A percentile compares a stretch with the other conserved stretches of the same genome.
These are phyloP conservation scores for Coranthus polyacanthus DNA, from an alignment of 2,797 vertebrate species.

Conservation along the genomic window DNA sequence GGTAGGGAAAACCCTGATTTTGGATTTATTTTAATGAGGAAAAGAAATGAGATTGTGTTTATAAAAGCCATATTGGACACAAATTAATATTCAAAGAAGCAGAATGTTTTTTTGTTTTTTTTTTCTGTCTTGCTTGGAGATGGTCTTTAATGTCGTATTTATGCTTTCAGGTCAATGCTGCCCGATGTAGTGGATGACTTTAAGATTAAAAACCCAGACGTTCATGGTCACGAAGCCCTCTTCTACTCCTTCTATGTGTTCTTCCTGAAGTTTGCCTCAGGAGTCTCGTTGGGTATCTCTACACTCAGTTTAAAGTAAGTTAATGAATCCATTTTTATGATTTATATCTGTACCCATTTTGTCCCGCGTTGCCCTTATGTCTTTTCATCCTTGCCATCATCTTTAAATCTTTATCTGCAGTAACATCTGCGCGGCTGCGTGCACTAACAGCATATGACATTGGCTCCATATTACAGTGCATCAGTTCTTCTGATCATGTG, in stretches of 20 bases:
- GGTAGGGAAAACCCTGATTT: too few species aligned
- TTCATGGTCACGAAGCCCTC: constrained; percentile 91
- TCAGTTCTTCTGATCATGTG: constrained; percentile 47
- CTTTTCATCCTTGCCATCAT: constrained; percentile 15
- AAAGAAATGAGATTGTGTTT: too few species aligned
- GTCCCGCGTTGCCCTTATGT: background rate
- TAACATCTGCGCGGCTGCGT: constrained; percentile 1
- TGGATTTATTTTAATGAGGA: too few species aligned
- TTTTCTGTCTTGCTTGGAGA: too few species aligned
- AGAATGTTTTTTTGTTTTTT: too few species aligned
- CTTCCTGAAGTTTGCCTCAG: constrained; percentile 96
- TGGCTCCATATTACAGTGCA: constrained; percentile 21
- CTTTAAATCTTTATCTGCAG: background rate
- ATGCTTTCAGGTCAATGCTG: constrained; percentile 92
- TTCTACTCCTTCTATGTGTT: constrained; percentile 99
- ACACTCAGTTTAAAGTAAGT: constrained; percentile 95
- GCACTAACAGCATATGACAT: constrained; percentile 12
- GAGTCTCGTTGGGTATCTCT: constrained; percentile 93
- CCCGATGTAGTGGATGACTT: constrained; percentile 96
- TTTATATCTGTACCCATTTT: background rate
- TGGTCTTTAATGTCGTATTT: constrained; percentile 1
- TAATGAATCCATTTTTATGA: background rate
- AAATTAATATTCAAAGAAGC: too few species aligned
- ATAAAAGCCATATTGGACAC: too few species aligned
- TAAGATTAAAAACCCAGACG: constrained; percentile 89